These are phyloP conservation scores for Dipodomys stephensi DNA, from an alignment of 2,113 vertebrate species.

Conservation along the genomic window DNA sequence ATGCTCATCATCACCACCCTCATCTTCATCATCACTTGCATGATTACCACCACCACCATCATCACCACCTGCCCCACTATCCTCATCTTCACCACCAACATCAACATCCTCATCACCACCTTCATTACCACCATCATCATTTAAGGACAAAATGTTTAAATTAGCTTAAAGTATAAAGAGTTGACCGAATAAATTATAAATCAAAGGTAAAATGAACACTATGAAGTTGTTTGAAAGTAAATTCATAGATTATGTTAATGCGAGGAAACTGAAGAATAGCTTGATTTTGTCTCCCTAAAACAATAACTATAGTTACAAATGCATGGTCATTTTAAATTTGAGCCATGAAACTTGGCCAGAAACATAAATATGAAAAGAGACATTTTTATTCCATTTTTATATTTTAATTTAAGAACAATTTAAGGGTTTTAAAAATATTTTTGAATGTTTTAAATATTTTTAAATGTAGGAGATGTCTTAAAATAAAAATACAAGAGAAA, in stretches of 20 bases:
- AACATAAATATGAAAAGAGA: not conserved
- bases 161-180: not conserved
- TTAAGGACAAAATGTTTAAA: not conserved
- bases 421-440: not conserved
- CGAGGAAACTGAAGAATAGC: not conserved
- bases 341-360: conserved; percentile 11
- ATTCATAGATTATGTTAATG: not conserved
- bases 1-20: not conserved
- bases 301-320: not conserved
- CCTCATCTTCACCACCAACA: too few species aligned
- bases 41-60: too few species aligned
- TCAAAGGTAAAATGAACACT: not conserved
- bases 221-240: not conserved
- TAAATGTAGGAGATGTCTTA: not conserved
- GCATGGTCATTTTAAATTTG: conserved; percentile 5
- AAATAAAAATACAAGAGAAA: conserved; percentile 18
- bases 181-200: not conserved
- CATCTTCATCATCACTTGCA: too few species aligned
- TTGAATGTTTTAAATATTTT: not conserved
- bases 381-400: not conserved
- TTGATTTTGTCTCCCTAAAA: not conserved
- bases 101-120: too few species aligned
- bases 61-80: too few species aligned
- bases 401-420: not conserved
- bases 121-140: not conserved